Percentiles rank a stretch among this genome's conserved stretches.
These are phyloP conservation scores for Chrysolina americana DNA, from an alignment of 2,888 invertebrate genomes.

Conservation along the genomic window DNA sequence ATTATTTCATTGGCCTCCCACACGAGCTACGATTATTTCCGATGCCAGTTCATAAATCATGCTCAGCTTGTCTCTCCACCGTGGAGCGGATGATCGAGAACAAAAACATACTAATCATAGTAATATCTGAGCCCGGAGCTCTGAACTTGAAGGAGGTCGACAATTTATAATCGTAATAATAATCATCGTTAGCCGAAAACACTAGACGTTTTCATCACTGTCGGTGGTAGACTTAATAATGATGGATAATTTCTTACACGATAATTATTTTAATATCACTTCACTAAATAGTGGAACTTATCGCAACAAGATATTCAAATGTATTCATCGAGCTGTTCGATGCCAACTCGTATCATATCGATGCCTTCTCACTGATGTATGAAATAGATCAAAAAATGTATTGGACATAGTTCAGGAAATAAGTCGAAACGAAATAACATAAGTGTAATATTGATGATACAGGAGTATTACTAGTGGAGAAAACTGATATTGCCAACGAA, in stretches of 20 bases:
- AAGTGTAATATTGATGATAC: no score
- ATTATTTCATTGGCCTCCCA: conserved; percentile 34
- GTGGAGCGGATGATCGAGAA: conserved; percentile 35
- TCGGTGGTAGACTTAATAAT: conserved; percentile 8
- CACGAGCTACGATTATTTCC: conserved; percentile 34
- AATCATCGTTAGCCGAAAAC: conserved; percentile 19
- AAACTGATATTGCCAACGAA: no score
- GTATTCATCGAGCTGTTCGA: no score
- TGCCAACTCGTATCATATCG: no score
- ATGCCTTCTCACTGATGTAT: no score
- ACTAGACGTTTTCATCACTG: conserved; percentile 11
- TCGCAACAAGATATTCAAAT: background rate
- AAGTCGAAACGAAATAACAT: no score
- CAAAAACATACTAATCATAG: conserved; percentile 39
- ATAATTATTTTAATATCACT: conserved; percentile 4
- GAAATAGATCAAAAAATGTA: no score
- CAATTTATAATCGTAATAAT: conserved; percentile 23
- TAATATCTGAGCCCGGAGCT: conserved; percentile 36
- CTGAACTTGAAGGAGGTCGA: conserved; percentile 24
- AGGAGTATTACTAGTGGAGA: no score
- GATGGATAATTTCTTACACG: background rate
- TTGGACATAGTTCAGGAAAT: no score
- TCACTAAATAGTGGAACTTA: background rate
- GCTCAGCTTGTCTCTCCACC: conserved; percentile 30
- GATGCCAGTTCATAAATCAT: conserved; percentile 36